phyloP scores from a whole-genome alignment of 2,113 vertebrate genomes.

The Macrotus californicus region DNA sequence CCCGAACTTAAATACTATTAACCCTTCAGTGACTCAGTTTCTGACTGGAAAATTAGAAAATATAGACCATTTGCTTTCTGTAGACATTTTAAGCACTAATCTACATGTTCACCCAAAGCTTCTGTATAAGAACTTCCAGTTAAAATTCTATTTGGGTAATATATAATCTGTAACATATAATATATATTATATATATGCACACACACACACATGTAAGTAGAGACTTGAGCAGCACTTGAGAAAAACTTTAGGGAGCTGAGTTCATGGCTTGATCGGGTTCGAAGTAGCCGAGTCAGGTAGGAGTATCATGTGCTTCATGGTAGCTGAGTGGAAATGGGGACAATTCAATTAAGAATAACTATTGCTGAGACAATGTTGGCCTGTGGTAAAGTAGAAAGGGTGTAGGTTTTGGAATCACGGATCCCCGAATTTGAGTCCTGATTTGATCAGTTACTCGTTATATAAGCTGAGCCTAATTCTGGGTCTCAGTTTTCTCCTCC shows the following conservation, averaged over 20 bases:
- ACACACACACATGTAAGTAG: not conserved
- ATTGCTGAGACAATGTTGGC: not conserved
- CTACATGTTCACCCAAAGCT: not conserved
- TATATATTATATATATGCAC: too few species aligned
- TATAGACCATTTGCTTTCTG: not conserved
- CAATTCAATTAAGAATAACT: not conserved
- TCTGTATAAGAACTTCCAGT: not conserved
- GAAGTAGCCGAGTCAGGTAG: not conserved
- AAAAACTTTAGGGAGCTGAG: not conserved
- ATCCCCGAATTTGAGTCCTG: not conserved
- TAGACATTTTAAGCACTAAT: not conserved
- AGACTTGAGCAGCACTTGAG: not conserved
- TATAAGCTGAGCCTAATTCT: not conserved
- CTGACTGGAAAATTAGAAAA: not conserved
- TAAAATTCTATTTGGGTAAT: not conserved
- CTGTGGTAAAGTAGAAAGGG: not conserved
- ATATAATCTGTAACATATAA: too few species aligned
- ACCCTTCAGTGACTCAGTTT: not conserved
- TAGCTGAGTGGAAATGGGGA: not conserved
- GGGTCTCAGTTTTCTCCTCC: not conserved
- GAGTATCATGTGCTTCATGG: not conserved
- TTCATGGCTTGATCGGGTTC: not conserved
- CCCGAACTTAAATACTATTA: not conserved
- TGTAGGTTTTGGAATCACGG: not conserved
- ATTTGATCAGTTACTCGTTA: not conserved